Base-by-base conservation (phyloP, 1,140 invertebrate genomes). In the Drosophila tropicalis region DNA sequence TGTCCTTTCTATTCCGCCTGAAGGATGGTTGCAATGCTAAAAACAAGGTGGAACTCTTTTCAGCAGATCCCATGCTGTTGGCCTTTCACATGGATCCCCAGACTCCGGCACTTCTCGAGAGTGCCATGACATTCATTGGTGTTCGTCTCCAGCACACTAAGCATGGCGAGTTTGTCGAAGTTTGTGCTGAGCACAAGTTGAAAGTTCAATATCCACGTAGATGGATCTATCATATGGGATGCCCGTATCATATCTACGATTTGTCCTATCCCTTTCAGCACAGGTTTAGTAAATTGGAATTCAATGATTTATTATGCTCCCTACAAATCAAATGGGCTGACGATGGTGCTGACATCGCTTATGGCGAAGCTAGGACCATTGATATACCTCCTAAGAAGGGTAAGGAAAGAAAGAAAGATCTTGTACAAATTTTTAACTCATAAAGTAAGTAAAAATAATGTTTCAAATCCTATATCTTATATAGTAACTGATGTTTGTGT, bases 171-270 rank as follows among this genome's bases (percentile, higher is more conserved):
- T 15, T 34, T 3, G 0, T 58, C 5, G 4, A 2, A 29, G 29
- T 25, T 9, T 62, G 66, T 41, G 12, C 4, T 1, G 6, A 19
- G 4, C 25, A 69, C 7, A 0, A 12, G 1, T n/a, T 55, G 1
- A 1, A 17, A 2, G n/a, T 55, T 0, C n/a, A 57, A 9, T 44
- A 39, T 19, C 62, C 69, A 0, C 69, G 76, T 0, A 25, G 7
- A 0, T 72, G 74, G 73, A 41, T 65, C 4, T 77, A 63, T n/a
- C 62, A 79, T 15, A 2, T 17, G 13, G 57, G 54, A 1, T 79
- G 73, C 5, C 61, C 62, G 0, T 79, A 69, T 44, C 76, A 79
- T 15, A 7, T 15, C 19, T 0, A 5, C 1, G 1, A n/a, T 0
- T 10, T 76, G 0, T 1, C 3, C 4, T 69, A 62, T 64, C 73